A percentile compares a stretch with the other conserved stretches of the same genome.
phyloP scores from a whole-genome alignment of 2,888 invertebrate genomes.

The Congeria kusceri region DNA sequence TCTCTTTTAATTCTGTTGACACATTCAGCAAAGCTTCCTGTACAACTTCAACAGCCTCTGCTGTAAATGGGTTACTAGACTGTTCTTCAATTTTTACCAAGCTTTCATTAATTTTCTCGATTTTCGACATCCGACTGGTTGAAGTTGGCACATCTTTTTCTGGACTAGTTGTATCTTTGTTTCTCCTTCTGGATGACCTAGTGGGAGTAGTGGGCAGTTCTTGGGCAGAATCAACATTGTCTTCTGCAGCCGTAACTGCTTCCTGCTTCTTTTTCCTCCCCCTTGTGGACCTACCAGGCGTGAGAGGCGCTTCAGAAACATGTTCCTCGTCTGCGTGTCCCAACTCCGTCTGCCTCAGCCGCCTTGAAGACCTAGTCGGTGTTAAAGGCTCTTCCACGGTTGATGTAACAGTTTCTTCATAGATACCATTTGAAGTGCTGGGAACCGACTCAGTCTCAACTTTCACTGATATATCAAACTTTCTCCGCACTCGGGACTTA shows the following conservation, averaged over 20 bases:
- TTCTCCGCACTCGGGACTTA: constrained; percentile 18
- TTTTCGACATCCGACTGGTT: background rate
- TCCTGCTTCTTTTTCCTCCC: constrained; percentile 13
- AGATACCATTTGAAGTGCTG: background rate
- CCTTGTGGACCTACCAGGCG: constrained; percentile 50
- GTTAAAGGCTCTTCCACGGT: constrained; percentile 16
- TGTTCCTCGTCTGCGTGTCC: constrained; percentile 9
- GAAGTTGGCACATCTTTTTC: constrained; percentile 26
- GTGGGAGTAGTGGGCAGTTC: constrained; percentile 52
- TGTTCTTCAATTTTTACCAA: constrained; percentile 24
- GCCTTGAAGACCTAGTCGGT: constrained; percentile 26
- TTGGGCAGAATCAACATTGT: background rate
- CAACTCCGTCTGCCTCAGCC: constrained; percentile 4
- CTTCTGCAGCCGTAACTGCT: constrained; percentile 1
- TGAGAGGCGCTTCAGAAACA: constrained; percentile 29
- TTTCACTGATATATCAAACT: constrained; percentile 28
- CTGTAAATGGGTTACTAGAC: constrained; percentile 43
- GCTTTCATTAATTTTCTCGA: constrained; percentile 20
- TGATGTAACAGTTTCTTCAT: constrained; percentile 1
- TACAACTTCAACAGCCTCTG: constrained; percentile 47
- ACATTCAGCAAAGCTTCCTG: constrained; percentile 47
- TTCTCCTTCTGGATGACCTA: constrained; percentile 30
- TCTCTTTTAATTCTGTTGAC: constrained; percentile 31
- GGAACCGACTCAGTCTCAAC: constrained; percentile 6
- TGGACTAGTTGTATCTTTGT: constrained; percentile 11